Percentiles rank a stretch among this genome's conserved stretches.
These are phyloP conservation scores for Cephus rjabovi DNA, from an alignment of 2,888 invertebrate genomes.

Conservation along the genomic window DNA sequence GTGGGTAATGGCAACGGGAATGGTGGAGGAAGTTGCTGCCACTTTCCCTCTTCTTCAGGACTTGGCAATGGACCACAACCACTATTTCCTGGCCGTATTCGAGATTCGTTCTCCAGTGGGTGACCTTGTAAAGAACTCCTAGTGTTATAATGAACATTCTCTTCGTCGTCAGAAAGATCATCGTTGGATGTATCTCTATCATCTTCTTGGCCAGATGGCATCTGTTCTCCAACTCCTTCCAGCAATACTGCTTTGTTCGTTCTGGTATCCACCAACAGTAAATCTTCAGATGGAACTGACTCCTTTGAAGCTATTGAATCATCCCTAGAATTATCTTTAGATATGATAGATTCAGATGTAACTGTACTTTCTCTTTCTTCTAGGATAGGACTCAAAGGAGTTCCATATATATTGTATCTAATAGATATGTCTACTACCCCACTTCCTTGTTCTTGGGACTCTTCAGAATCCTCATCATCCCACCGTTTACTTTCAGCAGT, in stretches of 20 bases:
- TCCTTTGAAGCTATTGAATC: conserved; percentile 54
- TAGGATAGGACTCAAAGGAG: conserved; percentile 72
- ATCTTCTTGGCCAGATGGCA: conserved; percentile 12
- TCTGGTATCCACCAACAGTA: conserved; percentile 67
- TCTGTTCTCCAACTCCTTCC: conserved; percentile 44
- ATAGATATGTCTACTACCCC: conserved; percentile 63
- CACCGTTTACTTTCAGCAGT: conserved; percentile 53
- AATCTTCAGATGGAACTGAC: conserved; percentile 60
- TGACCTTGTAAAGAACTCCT: conserved; percentile 27
- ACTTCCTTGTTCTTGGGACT: conserved; percentile 50
- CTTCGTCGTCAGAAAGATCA: conserved; percentile 41
- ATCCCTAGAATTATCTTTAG: conserved; percentile 62
- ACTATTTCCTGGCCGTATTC: conserved; percentile 33
- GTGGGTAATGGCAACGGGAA: conserved; percentile 52
- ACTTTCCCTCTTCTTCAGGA: conserved; percentile 62
- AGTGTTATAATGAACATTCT: conserved; percentile 45
- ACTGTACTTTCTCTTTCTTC: conserved; percentile 70
- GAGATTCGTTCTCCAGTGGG: conserved; percentile 32
- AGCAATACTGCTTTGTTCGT: conserved; percentile 67
- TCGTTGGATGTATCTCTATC: conserved; percentile 31
- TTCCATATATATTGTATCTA: conserved; percentile 71
- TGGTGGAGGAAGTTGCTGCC: conserved; percentile 52
- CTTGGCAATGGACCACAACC: conserved; percentile 58
- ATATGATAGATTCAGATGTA: conserved; percentile 58
- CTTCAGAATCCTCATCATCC: conserved; percentile 62